Conservation (phyloP, 2,113 vertebrate genomes). For the Orientallactaga bullata region DNA sequence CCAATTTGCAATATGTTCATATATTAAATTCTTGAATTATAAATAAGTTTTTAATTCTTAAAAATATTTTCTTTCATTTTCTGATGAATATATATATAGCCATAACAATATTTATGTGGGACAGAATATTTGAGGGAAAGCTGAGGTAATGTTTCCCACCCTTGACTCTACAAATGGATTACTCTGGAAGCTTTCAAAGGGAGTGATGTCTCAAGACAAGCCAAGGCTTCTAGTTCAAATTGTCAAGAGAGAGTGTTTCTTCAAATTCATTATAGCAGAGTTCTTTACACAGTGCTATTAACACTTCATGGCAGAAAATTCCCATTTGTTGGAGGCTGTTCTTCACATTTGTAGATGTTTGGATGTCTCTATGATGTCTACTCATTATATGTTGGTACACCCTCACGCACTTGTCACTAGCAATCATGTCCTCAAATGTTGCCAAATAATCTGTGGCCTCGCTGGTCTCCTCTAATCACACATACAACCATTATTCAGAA, state of each 20-base stretch:
- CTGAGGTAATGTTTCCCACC: neutral
- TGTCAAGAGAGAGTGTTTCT: neutral
- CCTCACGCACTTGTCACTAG: neutral
- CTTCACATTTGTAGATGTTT: neutral
- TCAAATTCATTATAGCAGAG: neutral
- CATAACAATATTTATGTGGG: neutral
- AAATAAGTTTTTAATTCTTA: neutral
- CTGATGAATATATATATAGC: neutral
- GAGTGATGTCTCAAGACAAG: neutral
- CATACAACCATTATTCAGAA: neutral
- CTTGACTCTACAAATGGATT: neutral
- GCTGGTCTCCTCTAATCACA: neutral
- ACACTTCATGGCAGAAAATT: neutral
- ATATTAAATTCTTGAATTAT: too few relatives aligned
- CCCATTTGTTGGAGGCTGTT: neutral
- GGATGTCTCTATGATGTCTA: neutral
- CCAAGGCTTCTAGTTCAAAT: neutral
- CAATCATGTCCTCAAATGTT: neutral
- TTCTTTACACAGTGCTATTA: neutral
- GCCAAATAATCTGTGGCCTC: slow-evolving; percentile 21
- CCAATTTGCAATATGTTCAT: too few relatives aligned
- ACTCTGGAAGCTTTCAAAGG: neutral
- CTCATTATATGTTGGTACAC: neutral
- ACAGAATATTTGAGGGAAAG: neutral
- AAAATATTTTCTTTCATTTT: neutral